These are phyloP conservation scores for Mylabris phalerata DNA, from an alignment of 1,140 invertebrate species.

Conservation along the genomic window DNA sequence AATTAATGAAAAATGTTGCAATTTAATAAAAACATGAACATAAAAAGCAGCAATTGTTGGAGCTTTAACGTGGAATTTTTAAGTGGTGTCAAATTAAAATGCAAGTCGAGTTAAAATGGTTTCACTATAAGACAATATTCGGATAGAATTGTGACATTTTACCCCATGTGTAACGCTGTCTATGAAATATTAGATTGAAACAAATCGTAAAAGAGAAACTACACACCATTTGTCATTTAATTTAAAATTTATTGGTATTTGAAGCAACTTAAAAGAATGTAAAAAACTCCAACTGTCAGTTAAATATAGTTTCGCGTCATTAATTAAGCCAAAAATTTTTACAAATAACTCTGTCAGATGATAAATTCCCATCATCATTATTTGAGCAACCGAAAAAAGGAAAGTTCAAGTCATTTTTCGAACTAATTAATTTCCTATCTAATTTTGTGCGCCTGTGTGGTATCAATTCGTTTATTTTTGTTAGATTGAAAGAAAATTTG, in stretches of 20 bases:
- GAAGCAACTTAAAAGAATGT: conserved; percentile 7
- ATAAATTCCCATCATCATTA: not conserved
- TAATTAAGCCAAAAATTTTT: conserved; percentile 5
- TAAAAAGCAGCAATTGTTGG: too few species aligned
- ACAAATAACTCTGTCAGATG: conserved; percentile 9
- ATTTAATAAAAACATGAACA: too few species aligned
- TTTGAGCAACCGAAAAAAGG: too few species aligned
- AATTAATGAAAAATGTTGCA: conserved; percentile 12
- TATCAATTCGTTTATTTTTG: too few species aligned
- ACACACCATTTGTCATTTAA: too few species aligned
- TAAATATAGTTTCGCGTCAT: conserved; percentile 13
- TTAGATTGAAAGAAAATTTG: too few species aligned
- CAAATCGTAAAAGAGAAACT: too few species aligned
- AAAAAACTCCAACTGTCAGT: conserved; percentile 12
- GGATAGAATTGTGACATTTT: too few species aligned
- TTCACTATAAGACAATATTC: too few species aligned
- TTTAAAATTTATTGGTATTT: not conserved
- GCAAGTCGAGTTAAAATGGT: too few species aligned
- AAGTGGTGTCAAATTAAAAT: too few species aligned
- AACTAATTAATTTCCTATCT: conserved; percentile 11
- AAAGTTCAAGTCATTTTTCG: not conserved
- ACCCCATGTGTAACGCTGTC: not conserved
- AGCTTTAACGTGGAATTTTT: too few species aligned
- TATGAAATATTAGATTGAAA: not conserved
- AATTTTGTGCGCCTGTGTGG: not conserved